phyloP scores from a whole-genome alignment of 2,888 invertebrate species.

The Cheilosia variabilis region DNA sequence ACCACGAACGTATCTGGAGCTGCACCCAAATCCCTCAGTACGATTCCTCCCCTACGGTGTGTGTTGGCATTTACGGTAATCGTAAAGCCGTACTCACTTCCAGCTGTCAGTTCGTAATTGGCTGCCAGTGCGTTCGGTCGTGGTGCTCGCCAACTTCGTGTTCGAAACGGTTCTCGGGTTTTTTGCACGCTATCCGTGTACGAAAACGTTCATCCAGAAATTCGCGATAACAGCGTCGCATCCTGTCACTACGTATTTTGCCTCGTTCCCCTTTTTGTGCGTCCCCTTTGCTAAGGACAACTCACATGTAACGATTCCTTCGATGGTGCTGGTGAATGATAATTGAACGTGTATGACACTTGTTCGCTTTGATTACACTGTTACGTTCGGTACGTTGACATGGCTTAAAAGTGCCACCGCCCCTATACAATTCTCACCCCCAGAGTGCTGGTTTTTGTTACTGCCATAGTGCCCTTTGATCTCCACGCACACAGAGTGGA shows the following conservation, averaged over 20 bases:
- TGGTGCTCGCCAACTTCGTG: constrained; percentile 8
- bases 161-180: constrained; percentile 11
- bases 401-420: constrained; percentile 22
- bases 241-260: constrained; percentile 24
- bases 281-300: constrained; percentile 35
- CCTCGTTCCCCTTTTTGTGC: background rate
- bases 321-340: constrained; percentile 25
- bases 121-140: constrained; percentile 68
- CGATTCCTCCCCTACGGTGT: constrained; percentile 41
- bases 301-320: constrained; percentile 39
- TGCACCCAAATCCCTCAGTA: constrained; percentile 43
- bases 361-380: constrained; percentile 69
- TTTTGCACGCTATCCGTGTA: constrained; percentile 2
- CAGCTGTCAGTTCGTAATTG: constrained; percentile 73
- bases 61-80: constrained; percentile 55
- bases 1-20: constrained; percentile 62
- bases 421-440: background rate
- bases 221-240: constrained; percentile 40
- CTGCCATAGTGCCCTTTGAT: constrained; percentile 47
- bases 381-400: constrained; percentile 28
- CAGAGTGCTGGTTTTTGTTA: constrained; percentile 3
- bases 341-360: constrained; percentile 73
- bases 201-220: constrained; percentile 4
- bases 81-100: constrained; percentile 47
- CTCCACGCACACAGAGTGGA: constrained; percentile 25